Conservation (phyloP, 30 jellyfish, hydroid and myxozoan genomes). For the Cassiopea andromeda region DNA sequence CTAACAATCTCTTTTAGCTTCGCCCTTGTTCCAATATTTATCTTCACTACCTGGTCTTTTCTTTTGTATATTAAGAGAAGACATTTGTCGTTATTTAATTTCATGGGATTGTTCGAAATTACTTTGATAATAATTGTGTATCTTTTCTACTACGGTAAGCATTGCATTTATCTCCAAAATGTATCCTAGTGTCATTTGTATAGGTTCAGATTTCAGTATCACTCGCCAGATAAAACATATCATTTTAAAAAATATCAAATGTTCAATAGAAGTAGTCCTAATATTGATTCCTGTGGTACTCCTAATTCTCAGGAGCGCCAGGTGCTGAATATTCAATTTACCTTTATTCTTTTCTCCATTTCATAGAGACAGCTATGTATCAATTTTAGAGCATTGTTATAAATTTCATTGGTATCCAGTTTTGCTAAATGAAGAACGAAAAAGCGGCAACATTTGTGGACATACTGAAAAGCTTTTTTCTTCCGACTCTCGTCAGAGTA, state of each 20-base stretch:
- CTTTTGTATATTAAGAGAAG: too few species aligned
- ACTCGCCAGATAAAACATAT: not conserved
- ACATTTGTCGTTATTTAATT: not conserved
- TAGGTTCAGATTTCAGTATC: not conserved
- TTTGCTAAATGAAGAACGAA: not conserved
- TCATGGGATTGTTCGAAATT: not conserved
- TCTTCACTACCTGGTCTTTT: too few species aligned
- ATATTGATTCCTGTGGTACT: not conserved
- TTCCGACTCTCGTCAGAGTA: too few species aligned
- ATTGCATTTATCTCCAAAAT: too few species aligned
- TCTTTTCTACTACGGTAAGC: too few species aligned
- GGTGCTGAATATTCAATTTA: not conserved
- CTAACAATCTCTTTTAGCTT: too few species aligned
- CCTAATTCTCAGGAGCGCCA: not conserved
- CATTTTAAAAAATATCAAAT: not conserved
- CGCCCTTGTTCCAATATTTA: too few species aligned
- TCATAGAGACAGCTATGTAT: not conserved
- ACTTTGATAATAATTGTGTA: too few species aligned
- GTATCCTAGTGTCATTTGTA: not conserved
- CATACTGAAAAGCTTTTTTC: too few species aligned
- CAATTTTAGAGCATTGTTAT: not conserved
- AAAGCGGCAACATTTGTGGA: not conserved
- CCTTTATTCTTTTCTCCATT: not conserved
- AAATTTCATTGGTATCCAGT: not conserved
- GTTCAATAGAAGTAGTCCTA: not conserved